Base-by-base conservation (phyloP, 1,140 invertebrate genomes). In the Megathymus violae region DNA sequence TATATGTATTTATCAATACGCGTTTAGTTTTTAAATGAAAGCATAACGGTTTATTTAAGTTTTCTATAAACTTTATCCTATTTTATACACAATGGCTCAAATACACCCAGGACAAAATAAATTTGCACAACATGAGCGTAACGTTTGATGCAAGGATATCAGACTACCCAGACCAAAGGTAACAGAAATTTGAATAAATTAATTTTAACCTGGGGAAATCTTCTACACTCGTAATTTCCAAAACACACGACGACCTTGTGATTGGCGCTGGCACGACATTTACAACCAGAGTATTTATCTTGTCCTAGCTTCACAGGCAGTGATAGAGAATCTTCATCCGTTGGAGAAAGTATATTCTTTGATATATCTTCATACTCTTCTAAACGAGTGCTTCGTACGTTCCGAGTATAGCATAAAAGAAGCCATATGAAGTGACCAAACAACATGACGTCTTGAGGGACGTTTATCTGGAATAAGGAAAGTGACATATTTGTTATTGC, bases 201-300 rank as follows among this genome's bases (percentile, higher is more conserved):
- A 22, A 22, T 40, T 31, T 31, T 58, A 48, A 90, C 86, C 76
- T 80, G 76, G 10, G 88, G 88, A 62, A 89, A 88, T 40, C 66
- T 75, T 66, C 43, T 74, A 54, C 88, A 91, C 13, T 80, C 80
- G 38, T 88, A 88, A 52, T 87, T 89, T 3, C 88, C 88, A 36
- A 91, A 91, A 61, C 88, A 91, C 1, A 88, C 85, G 11, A 89
- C 62, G 4, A 77, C 58, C 10, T 72, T 71, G 3, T 62, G 47
- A 13, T 74, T 70, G n/a, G 64, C 64, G 19, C 64, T 82, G 7
- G 78, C 78, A 7, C 86, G 72, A 60, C 88, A 91, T 19, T 76
- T 69, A 64, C 88, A 91, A 3, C 88, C 85, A 1, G 86, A 91
- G 0, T 44, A 41, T 15, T 25, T 46, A 51, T 89, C 86, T 14